Base-by-base conservation (phyloP, 2,888 invertebrate genomes). In the Palloptera scutellata region DNA sequence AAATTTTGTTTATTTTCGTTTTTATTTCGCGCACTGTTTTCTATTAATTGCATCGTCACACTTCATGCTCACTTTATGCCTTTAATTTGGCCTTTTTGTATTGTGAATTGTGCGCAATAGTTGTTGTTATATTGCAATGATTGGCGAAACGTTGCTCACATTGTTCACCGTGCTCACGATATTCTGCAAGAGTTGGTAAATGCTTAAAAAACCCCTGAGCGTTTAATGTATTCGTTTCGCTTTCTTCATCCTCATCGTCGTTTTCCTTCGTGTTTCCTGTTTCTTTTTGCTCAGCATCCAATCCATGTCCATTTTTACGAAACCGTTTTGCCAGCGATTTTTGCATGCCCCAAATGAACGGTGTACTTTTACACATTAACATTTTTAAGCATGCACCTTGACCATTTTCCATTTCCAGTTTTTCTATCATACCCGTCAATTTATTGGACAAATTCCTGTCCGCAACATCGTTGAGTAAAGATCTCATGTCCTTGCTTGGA, bases 281-380 rank as follows among this genome's bases (percentile, higher is more conserved):
- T 57, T 58, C 61, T 15, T 15, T 60, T 40, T 17, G 15, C 1
- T n/a, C n/a, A 2, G 10, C 65, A 41, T 20, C 77, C 13, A 83
- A 81, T 62, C 81, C 79, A 17, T 79, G 78, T 43, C 75, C 81
- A 12, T 76, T 71, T 10, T 20, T 30, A 12, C 41, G 53, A 6
- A 74, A 67, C 52, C 73, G 72, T 81, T 78, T 76, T 55, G 73
- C 80, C 12, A 93, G 85, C 0, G 91, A 89, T 67, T 87, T 87
- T 78, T 95, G 94, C 89, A 93, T 93, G 73, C 90, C 90, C 85
- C 88, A 88, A 69, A 95, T 89, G 69, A 93, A 89, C 0, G 94
- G 94, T 0, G 91, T 88, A 71, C 89, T 88, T 85, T 94, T 94
- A 80, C 95, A 95, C 70, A 94, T 85, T 43, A 95, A 83, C 42